A percentile compares a stretch with the other conserved stretches of the same genome.
phyloP scores from a whole-genome alignment of 2,888 invertebrate genomes.

The Oligia strigilis region DNA sequence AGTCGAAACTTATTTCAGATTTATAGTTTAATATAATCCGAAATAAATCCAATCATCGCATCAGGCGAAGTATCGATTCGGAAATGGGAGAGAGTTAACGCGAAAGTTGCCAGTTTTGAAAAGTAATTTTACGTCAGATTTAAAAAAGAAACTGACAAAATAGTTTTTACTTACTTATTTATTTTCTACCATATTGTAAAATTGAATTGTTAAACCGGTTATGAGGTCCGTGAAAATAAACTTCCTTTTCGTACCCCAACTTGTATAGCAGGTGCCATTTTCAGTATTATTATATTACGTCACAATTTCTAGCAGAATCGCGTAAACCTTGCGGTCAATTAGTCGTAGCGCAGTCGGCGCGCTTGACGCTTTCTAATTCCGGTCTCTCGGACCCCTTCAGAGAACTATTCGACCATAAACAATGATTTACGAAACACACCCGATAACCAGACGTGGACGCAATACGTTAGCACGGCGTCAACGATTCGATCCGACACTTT shows the following conservation, averaged over 20 bases:
- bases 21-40: conserved; percentile 44
- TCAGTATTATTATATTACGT: conserved; percentile 77
- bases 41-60: conserved; percentile 51
- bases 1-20: conserved; percentile 37
- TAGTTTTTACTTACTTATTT: conserved; percentile 19
- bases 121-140: conserved; percentile 63
- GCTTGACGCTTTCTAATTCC: conserved; percentile 90
- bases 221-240: conserved; percentile 48
- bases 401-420: conserved; percentile 88
- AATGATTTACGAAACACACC: conserved; percentile 87
- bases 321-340: conserved; percentile 89
- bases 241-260: conserved; percentile 25
- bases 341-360: conserved; percentile 81
- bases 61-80: conserved; percentile 48
- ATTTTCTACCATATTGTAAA: conserved; percentile 21
- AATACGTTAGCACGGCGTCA: conserved; percentile 74
- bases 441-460: conserved; percentile 73
- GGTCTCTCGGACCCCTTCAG: conserved; percentile 83
- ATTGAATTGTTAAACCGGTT: conserved; percentile 37
- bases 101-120: conserved; percentile 48
- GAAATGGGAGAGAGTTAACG: conserved; percentile 48
- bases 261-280: conserved; percentile 47
- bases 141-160: conserved; percentile 45
- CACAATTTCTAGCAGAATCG: conserved; percentile 82
- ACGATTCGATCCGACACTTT: conserved; percentile 79